These are phyloP conservation scores for Xestoiulus laeticollis DNA, from an alignment of 2,888 invertebrate species.

Conservation along the genomic window DNA sequence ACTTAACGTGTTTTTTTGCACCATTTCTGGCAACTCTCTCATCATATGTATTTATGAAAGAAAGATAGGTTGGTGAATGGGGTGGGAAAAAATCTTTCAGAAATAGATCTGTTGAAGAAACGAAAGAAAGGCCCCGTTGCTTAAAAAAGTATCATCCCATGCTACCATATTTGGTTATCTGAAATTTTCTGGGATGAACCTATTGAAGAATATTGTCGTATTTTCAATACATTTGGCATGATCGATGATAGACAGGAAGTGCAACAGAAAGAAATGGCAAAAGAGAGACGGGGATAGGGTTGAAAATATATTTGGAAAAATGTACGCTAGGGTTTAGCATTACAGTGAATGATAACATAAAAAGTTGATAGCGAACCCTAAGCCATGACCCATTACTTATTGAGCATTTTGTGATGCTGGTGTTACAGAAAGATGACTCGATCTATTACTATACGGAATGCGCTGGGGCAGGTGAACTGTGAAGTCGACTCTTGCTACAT, in stretches of 20 bases:
- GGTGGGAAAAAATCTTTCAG: constrained; percentile 2
- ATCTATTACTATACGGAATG: not conserved
- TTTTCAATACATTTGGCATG: constrained; percentile 44
- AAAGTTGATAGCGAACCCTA: not conserved
- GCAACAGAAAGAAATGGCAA: not conserved
- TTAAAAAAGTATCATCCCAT: constrained; percentile 47
- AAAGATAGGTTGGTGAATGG: not conserved
- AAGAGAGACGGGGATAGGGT: not conserved
- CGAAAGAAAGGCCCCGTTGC: not conserved
- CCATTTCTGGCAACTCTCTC: not conserved
- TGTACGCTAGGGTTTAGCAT: constrained; percentile 27
- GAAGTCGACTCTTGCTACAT: not conserved
- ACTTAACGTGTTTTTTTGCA: not conserved
- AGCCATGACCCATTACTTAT: constrained; percentile 49
- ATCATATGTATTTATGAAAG: constrained; percentile 3
- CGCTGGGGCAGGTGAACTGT: constrained; percentile 34
- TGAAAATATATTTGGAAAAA: constrained; percentile 30
- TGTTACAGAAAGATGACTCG: constrained; percentile 30
- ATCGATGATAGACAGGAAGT: constrained; percentile 46
- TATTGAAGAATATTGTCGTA: constrained; percentile 38
- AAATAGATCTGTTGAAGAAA: not conserved
- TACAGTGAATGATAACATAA: constrained; percentile 41
- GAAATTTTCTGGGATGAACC: constrained; percentile 45
- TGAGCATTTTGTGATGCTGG: constrained; percentile 40
- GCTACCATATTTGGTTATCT: constrained; percentile 39